Percentiles rank a stretch among this genome's conserved stretches.
Evolutionary conservation across 64 coral and sea anemone genomes (phyloP).

Genomic region (Anthopleura sola): DNA sequence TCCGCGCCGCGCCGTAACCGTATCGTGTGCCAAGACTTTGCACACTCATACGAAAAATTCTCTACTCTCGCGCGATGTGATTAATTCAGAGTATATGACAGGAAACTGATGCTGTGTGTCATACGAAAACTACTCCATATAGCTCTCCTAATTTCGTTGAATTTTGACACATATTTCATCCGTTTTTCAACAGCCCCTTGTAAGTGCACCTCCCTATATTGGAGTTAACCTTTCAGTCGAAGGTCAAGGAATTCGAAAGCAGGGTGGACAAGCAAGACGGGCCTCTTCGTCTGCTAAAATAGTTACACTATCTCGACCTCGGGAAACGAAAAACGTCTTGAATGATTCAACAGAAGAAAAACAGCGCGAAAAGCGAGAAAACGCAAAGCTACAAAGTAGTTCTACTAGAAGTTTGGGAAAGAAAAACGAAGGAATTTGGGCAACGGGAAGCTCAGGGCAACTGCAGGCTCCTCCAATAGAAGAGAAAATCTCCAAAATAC

Average conservation of each 20-base stretch:
- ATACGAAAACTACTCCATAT: too few relatives aligned
- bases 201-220: constrained; percentile 90
- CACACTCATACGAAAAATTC: too few relatives aligned
- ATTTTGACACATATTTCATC: background rate
- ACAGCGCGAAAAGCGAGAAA: background rate
- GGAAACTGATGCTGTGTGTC: too few relatives aligned
- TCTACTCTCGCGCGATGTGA: too few relatives aligned
- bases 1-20: too few relatives aligned
- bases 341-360: constrained; percentile 24
- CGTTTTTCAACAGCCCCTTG: constrained; percentile 43
- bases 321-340: constrained; percentile 39
- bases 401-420: background rate
- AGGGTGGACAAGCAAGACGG: constrained; percentile 12
- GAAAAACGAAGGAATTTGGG: constrained; percentile 59
- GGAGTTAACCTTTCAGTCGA: constrained; percentile 81
- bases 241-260: constrained; percentile 60
- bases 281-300: constrained; percentile 30
- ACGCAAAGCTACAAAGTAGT: background rate
- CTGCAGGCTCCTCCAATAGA: constrained; percentile 2
- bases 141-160: too few relatives aligned
- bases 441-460: constrained; percentile 28
- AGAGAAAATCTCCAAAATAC: constrained; percentile 44
- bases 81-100: too few relatives aligned
- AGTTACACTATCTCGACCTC: constrained; percentile 43
- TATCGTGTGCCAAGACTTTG: too few relatives aligned